These are phyloP conservation scores for Huso huso DNA, from an alignment of 2,797 vertebrate genomes.

Conservation along the genomic window DNA sequence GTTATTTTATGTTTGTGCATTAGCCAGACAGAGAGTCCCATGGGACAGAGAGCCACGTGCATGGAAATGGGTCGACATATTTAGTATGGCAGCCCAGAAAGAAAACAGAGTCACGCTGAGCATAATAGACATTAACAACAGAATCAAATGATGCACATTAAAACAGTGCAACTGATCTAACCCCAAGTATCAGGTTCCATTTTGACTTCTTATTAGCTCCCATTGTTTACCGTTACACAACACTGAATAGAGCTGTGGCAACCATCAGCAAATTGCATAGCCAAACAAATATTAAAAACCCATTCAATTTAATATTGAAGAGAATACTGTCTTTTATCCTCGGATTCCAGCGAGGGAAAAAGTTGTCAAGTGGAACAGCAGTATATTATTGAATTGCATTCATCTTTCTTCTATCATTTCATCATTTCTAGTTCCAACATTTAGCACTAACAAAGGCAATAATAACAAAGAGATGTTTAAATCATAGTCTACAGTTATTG, in stretches of 20 bases:
- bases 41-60: constrained; percentile 35
- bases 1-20: constrained; percentile 28
- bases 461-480: background rate
- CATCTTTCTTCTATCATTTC: background rate
- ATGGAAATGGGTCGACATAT: constrained; percentile 36
- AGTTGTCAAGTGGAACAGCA: constrained; percentile 57
- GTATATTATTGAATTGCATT: constrained; percentile 30
- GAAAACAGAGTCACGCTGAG: constrained; percentile 31
- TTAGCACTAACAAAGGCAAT: background rate
- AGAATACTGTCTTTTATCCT: constrained; percentile 46
- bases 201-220: constrained; percentile 23
- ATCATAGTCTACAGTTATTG: background rate
- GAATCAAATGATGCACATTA: constrained; percentile 38
- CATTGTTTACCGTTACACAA: constrained; percentile 49
- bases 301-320: constrained; percentile 59
- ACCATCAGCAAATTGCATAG: constrained; percentile 62
- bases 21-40: constrained; percentile 46
- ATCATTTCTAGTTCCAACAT: constrained; percentile 1
- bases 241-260: constrained; percentile 54
- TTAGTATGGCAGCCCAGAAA: constrained; percentile 37
- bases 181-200: constrained; percentile 41
- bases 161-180: constrained; percentile 35
- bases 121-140: constrained; percentile 38
- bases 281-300: constrained; percentile 70
- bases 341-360: constrained; percentile 49